These are phyloP conservation scores for Rhogogaster chlorosoma DNA, from an alignment of 2,888 invertebrate genomes.

Conservation along the genomic window DNA sequence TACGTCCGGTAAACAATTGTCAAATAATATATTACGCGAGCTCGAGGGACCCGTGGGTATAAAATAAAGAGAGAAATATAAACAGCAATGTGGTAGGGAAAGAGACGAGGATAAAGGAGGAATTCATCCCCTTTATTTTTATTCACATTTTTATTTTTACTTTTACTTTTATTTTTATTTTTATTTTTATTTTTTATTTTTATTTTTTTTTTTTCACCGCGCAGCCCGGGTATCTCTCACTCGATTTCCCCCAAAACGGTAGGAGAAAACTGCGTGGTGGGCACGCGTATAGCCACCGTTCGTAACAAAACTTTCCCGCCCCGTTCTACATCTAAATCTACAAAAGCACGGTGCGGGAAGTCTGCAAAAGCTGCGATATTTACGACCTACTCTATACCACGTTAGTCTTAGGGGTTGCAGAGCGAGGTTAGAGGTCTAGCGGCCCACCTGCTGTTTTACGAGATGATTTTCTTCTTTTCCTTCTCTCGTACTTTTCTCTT, in stretches of 20 bases:
- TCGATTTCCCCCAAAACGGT: not conserved
- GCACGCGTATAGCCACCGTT: not conserved
- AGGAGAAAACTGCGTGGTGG: not conserved
- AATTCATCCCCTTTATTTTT: slow-evolving; percentile 50
- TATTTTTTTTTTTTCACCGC: not conserved
- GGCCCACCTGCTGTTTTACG: slow-evolving; percentile 43
- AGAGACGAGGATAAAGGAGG: not conserved
- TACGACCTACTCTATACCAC: slow-evolving; percentile 45
- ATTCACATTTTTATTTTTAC: slow-evolving; percentile 44
- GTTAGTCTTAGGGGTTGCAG: slow-evolving; percentile 31
- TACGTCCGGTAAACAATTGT: slow-evolving; percentile 47
- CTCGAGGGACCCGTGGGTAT: not conserved
- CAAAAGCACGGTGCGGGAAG: slow-evolving; percentile 11
- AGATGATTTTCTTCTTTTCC: slow-evolving; percentile 4
- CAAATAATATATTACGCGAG: slow-evolving; percentile 41
- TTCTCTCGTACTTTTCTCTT: not conserved
- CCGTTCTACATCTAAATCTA: slow-evolving; percentile 36
- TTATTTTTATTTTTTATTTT: not conserved
- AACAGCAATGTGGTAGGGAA: not conserved
- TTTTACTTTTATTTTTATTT: not conserved
- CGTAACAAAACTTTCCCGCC: slow-evolving; percentile 14
- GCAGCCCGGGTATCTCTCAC: not conserved
- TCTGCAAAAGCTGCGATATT: slow-evolving; percentile 38
- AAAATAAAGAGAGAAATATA: not conserved
- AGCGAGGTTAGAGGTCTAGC: slow-evolving; percentile 3